phyloP scores from a whole-genome alignment of 2,797 vertebrate genomes.

The Morus bassanus region DNA sequence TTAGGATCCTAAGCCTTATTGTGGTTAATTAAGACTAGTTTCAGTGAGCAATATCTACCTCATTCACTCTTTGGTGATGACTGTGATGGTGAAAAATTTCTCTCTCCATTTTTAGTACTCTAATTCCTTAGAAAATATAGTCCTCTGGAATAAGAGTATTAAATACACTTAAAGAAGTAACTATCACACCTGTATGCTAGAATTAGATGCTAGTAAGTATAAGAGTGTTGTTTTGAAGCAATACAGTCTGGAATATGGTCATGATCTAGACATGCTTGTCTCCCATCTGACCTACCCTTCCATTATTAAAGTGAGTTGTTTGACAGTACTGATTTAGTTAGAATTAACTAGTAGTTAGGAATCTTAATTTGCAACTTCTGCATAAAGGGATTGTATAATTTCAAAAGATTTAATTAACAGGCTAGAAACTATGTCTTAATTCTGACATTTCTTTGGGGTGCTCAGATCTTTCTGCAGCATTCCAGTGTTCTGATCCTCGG shows the following conservation, averaged over 20 bases:
- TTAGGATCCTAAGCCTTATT: not conserved
- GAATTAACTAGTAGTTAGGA: not conserved
- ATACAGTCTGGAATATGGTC: not conserved
- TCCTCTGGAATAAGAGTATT: not conserved
- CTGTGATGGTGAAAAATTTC: not conserved
- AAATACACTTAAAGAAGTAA: not conserved
- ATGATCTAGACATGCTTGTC: not conserved
- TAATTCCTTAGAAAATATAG: not conserved
- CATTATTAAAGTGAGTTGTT: not conserved
- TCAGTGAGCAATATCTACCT: not conserved
- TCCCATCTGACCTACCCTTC: not conserved
- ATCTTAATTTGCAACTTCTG: not conserved
- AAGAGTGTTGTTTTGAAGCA: not conserved
- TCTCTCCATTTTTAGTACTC: not conserved
- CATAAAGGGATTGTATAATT: not conserved
- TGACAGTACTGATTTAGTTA: not conserved
- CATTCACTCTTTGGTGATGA: not conserved
- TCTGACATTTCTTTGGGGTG: not conserved
- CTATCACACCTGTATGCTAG: not conserved
- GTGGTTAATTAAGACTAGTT: not conserved
- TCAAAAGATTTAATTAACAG: not conserved
- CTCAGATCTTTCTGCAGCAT: not conserved
- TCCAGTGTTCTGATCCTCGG: not conserved
- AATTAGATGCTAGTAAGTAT: not conserved
- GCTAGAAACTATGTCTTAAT: not conserved